Conservation (phyloP, 1,140 invertebrate genomes). For the Pantala flavescens region DNA sequence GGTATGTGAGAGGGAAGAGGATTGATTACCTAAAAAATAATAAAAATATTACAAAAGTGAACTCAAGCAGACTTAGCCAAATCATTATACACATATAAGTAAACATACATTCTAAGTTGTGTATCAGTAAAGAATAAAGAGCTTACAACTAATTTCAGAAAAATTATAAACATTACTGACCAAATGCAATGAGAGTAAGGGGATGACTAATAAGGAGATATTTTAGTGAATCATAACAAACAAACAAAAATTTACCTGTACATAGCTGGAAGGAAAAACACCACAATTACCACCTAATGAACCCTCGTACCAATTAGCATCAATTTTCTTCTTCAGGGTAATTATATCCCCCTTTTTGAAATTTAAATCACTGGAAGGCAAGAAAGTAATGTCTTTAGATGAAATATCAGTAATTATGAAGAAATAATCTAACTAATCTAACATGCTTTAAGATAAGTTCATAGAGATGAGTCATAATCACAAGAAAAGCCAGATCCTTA, state of each 20-base stretch:
- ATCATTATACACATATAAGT: too few relatives aligned
- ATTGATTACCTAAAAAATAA: conserved; percentile 55
- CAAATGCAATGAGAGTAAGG: too few relatives aligned
- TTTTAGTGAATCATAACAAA: not conserved
- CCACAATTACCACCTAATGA: conserved; percentile 69
- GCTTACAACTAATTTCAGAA: too few relatives aligned
- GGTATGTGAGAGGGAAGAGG: conserved; percentile 65
- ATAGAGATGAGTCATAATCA: too few relatives aligned
- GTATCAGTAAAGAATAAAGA: too few relatives aligned
- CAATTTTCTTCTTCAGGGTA: conserved; percentile 68
- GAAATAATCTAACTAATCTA: conserved; percentile 18
- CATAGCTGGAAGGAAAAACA: conserved; percentile 78
- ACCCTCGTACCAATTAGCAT: conserved; percentile 84
- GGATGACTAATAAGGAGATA: too few relatives aligned
- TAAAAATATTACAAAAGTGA: not conserved
- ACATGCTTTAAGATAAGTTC: too few relatives aligned
- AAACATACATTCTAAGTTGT: too few relatives aligned
- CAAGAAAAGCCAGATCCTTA: too few relatives aligned
- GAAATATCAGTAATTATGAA: conserved; percentile 18
- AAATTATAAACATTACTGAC: too few relatives aligned
- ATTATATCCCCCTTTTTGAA: conserved; percentile 87
- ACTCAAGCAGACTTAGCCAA: not conserved
- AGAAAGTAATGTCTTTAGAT: not conserved
- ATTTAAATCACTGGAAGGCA: conserved; percentile 60
- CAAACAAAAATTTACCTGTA: conserved; percentile 50